Base-by-base conservation (phyloP, 2,888 invertebrate species). In the Drosophila prolongata region DNA sequence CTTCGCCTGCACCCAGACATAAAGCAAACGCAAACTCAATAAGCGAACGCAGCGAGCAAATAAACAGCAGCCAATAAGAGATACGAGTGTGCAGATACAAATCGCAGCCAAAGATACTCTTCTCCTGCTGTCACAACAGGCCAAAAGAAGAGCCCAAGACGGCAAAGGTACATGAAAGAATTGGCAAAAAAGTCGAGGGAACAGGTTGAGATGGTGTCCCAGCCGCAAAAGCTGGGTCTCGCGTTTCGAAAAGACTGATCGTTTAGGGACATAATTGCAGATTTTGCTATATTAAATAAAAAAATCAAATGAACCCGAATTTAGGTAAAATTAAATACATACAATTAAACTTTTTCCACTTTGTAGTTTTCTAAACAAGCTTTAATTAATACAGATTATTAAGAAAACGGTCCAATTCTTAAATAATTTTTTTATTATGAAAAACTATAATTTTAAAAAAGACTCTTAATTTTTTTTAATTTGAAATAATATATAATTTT, bases 1-100 rank as follows among this genome's bases (percentile, higher is more conserved):
- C 79, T 56, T 61, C 30, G 53, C 55, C 10, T 55, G 34, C 49
- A 53, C 54, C 44, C 75, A 72, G 66, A 55, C 80, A 79, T 73
- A 85, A 75, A 71, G 84, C 86, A 86, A 65, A 64, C 27, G 37
- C 64, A 64, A 88, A 83, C 88, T 82, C 82, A 82, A 87, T 78
- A 80, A 82, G 73, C 84, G 80, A 88, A 89, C 86, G 75, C 75
- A 69, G 71, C 68, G 70, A 68, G 72, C 78, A 82, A 88, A 88
- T 84, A 88, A 83, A 86, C 78, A 87, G 87, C 85, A 89, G 88
- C 78, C 82, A 85, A 88, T 82, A 87, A 89, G 89, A 79, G 85
- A 75, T 65, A 75, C 83, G 83, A 79, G 75, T 77, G 64, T 56
- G 62, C 69, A 85, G 81, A 87, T 85, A 89, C 70, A 89, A 89